Percentiles rank a stretch among this genome's conserved stretches.
phyloP scores from a whole-genome alignment of 35 echinoderm and acorn worm species.

The Amphiura filiformis region DNA sequence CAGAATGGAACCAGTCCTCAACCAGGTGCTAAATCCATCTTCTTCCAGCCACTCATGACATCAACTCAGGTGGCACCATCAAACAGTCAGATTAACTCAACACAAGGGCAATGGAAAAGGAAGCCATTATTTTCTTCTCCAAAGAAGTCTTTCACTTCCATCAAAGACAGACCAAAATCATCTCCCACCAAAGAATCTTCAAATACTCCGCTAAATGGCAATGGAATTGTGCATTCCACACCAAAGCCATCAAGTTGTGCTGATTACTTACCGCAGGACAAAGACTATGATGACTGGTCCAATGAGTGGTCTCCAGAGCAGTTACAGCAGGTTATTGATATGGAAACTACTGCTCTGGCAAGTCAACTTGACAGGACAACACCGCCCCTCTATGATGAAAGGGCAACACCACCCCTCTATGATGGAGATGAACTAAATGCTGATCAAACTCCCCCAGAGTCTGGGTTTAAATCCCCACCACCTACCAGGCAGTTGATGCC shows the following conservation, averaged over 20 bases:
- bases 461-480: not conserved
- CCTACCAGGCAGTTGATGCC: not conserved
- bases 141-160: not conserved
- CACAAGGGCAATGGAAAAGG: not conserved
- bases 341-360: not conserved
- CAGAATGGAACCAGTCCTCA: not conserved
- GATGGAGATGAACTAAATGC: not conserved
- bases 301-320: not conserved
- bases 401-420: not conserved
- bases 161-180: not conserved
- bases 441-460: not conserved
- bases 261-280: not conserved
- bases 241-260: not conserved
- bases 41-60: not conserved
- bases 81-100: not conserved
- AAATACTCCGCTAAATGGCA: not conserved
- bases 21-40: too few relatives aligned
- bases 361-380: not conserved
- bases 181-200: not conserved
- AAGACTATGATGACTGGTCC: not conserved
- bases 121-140: not conserved
- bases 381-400: not conserved
- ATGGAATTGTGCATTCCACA: not conserved
- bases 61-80: not conserved
- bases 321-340: not conserved